Conservation (phyloP, 2,888 invertebrate genomes). For the Uloborus plumipes region DNA sequence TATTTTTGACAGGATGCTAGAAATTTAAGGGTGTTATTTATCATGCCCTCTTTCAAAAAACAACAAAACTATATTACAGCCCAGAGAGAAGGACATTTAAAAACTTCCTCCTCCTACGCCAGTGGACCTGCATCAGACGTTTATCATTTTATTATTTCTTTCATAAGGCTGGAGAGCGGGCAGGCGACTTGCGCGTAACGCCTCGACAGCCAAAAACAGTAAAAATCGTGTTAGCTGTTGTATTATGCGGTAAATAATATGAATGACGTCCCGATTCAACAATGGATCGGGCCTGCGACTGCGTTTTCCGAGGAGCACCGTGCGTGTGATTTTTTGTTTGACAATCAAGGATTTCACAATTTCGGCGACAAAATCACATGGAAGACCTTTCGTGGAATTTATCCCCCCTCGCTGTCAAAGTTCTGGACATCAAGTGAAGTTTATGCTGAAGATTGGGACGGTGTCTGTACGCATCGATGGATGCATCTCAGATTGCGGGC, state of each 20-base stretch:
- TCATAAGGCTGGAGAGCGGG: slow-evolving; percentile 15
- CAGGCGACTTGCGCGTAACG: slow-evolving; percentile 8
- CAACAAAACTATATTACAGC: background rate
- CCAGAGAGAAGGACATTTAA: slow-evolving; percentile 38
- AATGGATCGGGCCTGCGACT: slow-evolving; percentile 20
- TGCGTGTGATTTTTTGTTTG: too few relatives aligned
- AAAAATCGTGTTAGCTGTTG: slow-evolving; percentile 34
- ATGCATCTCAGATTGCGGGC: too few relatives aligned
- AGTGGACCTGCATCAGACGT: slow-evolving; percentile 17
- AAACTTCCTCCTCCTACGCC: slow-evolving; percentile 23
- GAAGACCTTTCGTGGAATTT: too few relatives aligned
- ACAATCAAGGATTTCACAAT: too few relatives aligned
- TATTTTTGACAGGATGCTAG: slow-evolving; percentile 63
- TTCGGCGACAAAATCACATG: too few relatives aligned
- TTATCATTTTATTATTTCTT: slow-evolving; percentile 60
- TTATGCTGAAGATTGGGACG: too few relatives aligned
- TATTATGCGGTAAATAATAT: slow-evolving; percentile 56
- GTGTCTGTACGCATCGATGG: too few relatives aligned
- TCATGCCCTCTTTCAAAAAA: slow-evolving; percentile 43
- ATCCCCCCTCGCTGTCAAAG: too few relatives aligned
- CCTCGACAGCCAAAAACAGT: slow-evolving; percentile 55
- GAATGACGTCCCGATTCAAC: slow-evolving; percentile 19
- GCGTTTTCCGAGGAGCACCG: too few relatives aligned
- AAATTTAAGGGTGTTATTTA: slow-evolving; percentile 63
- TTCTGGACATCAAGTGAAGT: too few relatives aligned